Base-by-base conservation (phyloP, 2,888 invertebrate genomes). In the Callyntrura sp. region DNA sequence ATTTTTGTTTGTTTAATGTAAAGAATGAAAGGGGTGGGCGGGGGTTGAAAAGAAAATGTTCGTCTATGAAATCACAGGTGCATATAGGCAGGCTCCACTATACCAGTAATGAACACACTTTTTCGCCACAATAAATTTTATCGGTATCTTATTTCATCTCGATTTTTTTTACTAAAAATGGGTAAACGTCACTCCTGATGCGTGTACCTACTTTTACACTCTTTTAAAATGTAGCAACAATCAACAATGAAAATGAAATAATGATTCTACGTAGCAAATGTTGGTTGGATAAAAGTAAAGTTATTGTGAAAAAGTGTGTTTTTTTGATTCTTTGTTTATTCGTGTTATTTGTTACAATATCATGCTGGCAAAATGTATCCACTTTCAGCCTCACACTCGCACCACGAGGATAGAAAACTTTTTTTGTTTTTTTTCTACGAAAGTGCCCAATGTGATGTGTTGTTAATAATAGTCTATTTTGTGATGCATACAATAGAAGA, bases 341-440 rank as follows among this genome's bases (percentile, higher is more conserved):
- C 6, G n/a, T 60, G 14, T 45, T n/a, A n/a, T n/a, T n/a, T n/a
- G n/a, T 57, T 55, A 12, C 55, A 25, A 73, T 85, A 76, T 85
- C 28, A 85, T 62, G 85, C 45, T 76, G 76, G 28, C 57, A 14
- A 65, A 65, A 25, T 76, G 45, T 76, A 76, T 85, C 60, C 85
- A 76, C 85, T 85, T 85, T 85, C 85, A 76, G 12, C 57, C 73
- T 55, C 85, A 73, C 9, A 70, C 1, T 65, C 82, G 65, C n/a
- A 60, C n/a, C 4, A 60, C 6, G 60, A 4, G 5, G 60, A 17
- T n/a, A 17, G 60, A 60, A 60, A 5, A 60, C 4, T 14, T 8
- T n/a, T 11, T 60, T 5, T 60, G 6, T 17, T 17, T 17, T 14
- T 45, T 45, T 82, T 45, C 23, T 11, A 5, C 5, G 25, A 6